Evolutionary conservation across 2,113 vertebrate genomes (phyloP).

Genomic region (Xiphorhynchus elegans): DNA sequence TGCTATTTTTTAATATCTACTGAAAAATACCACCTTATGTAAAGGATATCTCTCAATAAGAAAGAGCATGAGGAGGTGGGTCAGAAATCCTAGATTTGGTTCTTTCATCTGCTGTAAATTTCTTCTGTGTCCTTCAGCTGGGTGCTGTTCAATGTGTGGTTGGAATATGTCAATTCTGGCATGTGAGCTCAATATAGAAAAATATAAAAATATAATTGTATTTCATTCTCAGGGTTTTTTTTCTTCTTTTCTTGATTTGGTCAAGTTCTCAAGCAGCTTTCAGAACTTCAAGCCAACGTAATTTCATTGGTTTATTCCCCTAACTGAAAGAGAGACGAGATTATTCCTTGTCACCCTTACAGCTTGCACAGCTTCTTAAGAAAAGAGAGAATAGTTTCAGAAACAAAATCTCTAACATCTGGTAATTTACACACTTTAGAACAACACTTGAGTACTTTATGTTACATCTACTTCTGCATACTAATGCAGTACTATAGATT

Average conservation of each 20-base stretch:
- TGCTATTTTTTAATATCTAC: background rate
- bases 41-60: background rate
- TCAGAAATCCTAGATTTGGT: background rate
- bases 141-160: background rate
- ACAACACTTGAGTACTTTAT: background rate
- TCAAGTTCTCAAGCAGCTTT: background rate
- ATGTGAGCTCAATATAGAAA: background rate
- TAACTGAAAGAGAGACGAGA: background rate
- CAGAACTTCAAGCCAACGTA: background rate
- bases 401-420: background rate
- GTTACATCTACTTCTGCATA: background rate
- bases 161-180: background rate
- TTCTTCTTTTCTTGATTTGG: background rate
- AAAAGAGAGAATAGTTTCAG: background rate
- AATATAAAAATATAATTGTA: background rate
- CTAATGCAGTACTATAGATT: background rate
- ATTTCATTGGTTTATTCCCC: background rate
- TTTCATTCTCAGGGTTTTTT: background rate
- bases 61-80: background rate
- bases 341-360: background rate
- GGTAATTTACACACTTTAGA: background rate
- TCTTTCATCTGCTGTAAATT: background rate
- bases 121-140: background rate
- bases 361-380: background rate
- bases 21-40: background rate